Evolutionary conservation across 1,140 invertebrate species (phyloP), one percentile per base, ranked within the genome.

Genomic region (Lepidostoma basale): DNA sequence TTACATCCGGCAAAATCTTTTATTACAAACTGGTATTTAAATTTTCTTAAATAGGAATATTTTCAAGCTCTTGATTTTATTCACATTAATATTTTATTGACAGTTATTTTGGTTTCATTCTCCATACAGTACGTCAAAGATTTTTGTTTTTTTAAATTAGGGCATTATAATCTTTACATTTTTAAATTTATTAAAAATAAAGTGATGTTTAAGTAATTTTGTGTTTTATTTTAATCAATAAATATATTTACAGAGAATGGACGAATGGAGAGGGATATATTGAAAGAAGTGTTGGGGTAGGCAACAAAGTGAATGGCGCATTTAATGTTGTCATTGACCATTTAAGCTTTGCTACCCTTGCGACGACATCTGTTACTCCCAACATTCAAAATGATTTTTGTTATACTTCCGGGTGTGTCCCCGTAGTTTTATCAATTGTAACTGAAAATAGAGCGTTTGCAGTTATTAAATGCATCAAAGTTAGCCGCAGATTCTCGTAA

Each of bases 181-280:
- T 20, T 47, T 1, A 20, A 47, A 47, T 8, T 47, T 45, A 23
- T 22, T 22, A 23, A 22, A 49, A 49, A 12, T 49, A 49, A 49
- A 49, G 45, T 49, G 45, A 49, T 49, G 45, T 49, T 49, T 9
- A 49, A 49, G 23, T 49, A 49, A 22, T 23, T 23, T 12, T 1
- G 14, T 36, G 33, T 36, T 36, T 36, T 36, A 1, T 12, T 36
- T n/a, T 36, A n/a, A 36, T n/a, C 14, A n/a, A n/a, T 49, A 22
- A 22, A 47, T 47, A 23, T 25, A 10, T 20, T 45, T 3, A 18
- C 1, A 0, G 2, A n/a, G 2, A 16, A 2, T 1, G 12, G n/a
- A 16, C 6, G 40, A n/a, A 14, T 6, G 16, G 12, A n/a, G 10
- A 14, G 6, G 10, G 10, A 5, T 16, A 14, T 14, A 44, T 6